Conservation (phyloP, 2,113 vertebrate genomes). For the Gnathonemus echidnorhynchus region DNA sequence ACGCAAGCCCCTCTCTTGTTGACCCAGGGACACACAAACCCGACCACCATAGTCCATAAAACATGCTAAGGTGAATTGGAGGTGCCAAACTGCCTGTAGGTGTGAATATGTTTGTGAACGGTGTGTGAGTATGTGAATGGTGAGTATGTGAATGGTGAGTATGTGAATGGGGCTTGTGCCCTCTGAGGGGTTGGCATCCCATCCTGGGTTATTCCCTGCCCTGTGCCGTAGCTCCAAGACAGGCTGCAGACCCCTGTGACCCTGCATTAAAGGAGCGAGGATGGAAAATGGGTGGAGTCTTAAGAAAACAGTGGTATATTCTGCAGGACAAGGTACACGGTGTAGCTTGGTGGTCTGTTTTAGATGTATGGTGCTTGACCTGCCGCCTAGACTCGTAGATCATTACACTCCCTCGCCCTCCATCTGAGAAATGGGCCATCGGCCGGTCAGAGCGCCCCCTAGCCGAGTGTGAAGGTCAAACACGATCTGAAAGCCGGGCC, state of each 20-base stretch:
- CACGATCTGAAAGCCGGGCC: not conserved
- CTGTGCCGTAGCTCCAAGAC: not conserved
- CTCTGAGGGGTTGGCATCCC: not conserved
- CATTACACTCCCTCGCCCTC: not conserved
- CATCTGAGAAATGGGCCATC: not conserved
- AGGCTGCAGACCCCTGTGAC: not conserved
- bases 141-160: too few species aligned
- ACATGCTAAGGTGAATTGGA: too few species aligned
- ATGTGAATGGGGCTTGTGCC: not conserved
- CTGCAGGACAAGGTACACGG: not conserved
- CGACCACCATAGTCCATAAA: too few species aligned
- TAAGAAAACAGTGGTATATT: not conserved
- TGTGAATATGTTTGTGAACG: not conserved
- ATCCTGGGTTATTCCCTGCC: not conserved
- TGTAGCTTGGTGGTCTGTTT: not conserved
- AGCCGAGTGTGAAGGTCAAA: conserved; percentile 13
- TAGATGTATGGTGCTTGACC: not conserved
- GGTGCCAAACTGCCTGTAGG: not conserved
- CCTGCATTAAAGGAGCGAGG: not conserved
- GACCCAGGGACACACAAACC: too few species aligned
- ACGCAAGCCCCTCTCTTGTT: too few species aligned
- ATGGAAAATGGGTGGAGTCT: not conserved
- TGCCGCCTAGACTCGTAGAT: not conserved
- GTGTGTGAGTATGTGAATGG: not conserved
- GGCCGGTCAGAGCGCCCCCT: not conserved